Evolutionary conservation across 2,797 vertebrate genomes (phyloP), one percentile per base, ranked within the genome.

Genomic region (Danionella dracula): DNA sequence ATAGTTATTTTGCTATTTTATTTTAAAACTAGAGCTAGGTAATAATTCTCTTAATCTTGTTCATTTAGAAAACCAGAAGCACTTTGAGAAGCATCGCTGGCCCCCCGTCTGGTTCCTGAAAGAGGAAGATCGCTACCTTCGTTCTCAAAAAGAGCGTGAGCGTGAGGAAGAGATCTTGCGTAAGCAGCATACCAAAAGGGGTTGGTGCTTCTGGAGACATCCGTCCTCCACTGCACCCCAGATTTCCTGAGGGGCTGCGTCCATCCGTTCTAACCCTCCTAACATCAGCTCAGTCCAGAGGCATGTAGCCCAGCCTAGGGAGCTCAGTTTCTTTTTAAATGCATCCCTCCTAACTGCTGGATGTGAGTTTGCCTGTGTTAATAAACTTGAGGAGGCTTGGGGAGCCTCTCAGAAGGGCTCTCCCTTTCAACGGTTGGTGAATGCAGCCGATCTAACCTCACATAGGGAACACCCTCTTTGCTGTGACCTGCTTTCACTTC

Each of bases 21-120:
- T n/a, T n/a, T n/a, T n/a, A n/a, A n/a, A n/a, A n/a, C n/a, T n/a
- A n/a, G 23, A 27, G 23, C 3, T 27, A 3, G n/a, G 6, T 27
- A 27, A 27, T 27, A 27, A 27, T 27, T 3, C 6, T 27, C 3
- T n/a, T 16, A 13, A 46, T 4, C n/a, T 12, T 16, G 9, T 42
- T 27, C 23, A 21, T 65, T 4, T 68, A 95, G 93, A 92, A 53
- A 95, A 93, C 82, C 90, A 86, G 86, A 88, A 73, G 16, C 90
- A 94, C 81, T 95, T 93, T 66, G 93, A 95, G 83, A 91, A 92
- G 76, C 86, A 91, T 73, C 93, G 93, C 44, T 95, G 93, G 93
- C 93, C 93, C 1, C 93, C 93, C 0, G 87, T 95, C 48, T 95
- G 93, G 93, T 95, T 93, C 85, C 87, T 95, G 62, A 95, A 94